phyloP scores from a whole-genome alignment of 2,888 invertebrate genomes.

The Parthenolecanium corni region DNA sequence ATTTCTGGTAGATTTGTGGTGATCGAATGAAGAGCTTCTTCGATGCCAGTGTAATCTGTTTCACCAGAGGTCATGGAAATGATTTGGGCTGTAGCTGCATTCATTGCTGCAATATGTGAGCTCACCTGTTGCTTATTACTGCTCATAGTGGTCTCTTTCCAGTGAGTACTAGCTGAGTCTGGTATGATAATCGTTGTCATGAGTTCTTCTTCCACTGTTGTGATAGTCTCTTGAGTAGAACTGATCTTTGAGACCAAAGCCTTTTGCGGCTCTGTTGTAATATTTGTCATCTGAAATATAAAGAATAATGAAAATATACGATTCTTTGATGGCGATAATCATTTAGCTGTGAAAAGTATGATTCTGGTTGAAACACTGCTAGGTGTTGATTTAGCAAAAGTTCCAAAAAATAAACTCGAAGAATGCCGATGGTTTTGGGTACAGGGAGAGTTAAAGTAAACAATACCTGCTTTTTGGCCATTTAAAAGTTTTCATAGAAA shows the following conservation, averaged over 20 bases:
- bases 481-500: no score
- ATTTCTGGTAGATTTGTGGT: slow-evolving; percentile 93
- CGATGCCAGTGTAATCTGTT: slow-evolving; percentile 89
- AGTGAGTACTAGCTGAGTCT: slow-evolving; percentile 76
- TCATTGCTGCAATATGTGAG: slow-evolving; percentile 97
- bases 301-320: no score
- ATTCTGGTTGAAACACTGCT: no score
- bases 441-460: no score
- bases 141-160: slow-evolving; percentile 89
- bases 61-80: slow-evolving; percentile 81
- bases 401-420: no score
- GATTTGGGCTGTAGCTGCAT: slow-evolving; percentile 95
- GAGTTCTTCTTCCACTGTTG: slow-evolving; percentile 70
- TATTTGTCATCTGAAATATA: slow-evolving; percentile 61
- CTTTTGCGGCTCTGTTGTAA: slow-evolving; percentile 81
- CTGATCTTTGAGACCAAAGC: slow-evolving; percentile 85
- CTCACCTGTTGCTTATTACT: slow-evolving; percentile 92
- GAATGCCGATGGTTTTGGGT: no score
- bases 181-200: slow-evolving; percentile 52
- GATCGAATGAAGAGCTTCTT: slow-evolving; percentile 93
- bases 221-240: slow-evolving; percentile 76
- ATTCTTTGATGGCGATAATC: no score
- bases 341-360: no score
- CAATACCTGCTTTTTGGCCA: no score
- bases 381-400: no score